Base-by-base conservation (phyloP, 2,888 invertebrate species). In the Sesamia inferens region DNA sequence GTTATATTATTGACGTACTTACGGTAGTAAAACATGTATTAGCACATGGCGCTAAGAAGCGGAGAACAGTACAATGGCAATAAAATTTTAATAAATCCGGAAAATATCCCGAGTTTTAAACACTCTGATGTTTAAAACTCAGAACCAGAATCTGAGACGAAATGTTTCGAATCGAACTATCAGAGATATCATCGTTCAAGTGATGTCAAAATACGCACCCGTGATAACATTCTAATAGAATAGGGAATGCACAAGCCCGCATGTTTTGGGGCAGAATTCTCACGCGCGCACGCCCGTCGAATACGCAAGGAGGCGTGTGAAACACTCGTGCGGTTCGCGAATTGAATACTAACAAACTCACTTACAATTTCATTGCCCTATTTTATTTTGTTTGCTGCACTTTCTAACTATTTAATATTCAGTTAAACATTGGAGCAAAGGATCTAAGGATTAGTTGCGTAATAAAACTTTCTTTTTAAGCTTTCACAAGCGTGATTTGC, bases 231-330 rank as follows among this genome's bases (percentile, higher is more conserved):
- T 76, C 71, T 42, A 76, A 74, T 73, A 73, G 76, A 74, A 74
- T 67, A 78, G 66, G 71, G 69, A 75, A 75, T 80, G 72, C 65
- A 80, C 78, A 78, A 81, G 81, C 91, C 92, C 90, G 90, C 91
- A 92, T 91, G 88, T 84, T 85, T 84, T 81, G 75, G 85, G 82
- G 71, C 84, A 85, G 76, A 78, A 87, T 94, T 94, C 94, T 93
- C 95, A 94, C 94, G 93, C 87, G 82, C 74, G 78, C 42, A 86
- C 91, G 91, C 91, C 80, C 31, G 74, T 79, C 82, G 94, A 93
- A 94, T 93, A 93, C 93, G 89, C 92, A 92, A 93, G 84, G 81
- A 92, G 89, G 73, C 95, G 95, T 95, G 95, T 92, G 95, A 95
- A 94, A 90, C 85, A 85, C 78, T 85, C 86, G 90, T 93, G 93